Evolutionary conservation across 2,797 vertebrate genomes (phyloP), one percentile per base, ranked within the genome.

Genomic region (Sternotherus odoratus): DNA sequence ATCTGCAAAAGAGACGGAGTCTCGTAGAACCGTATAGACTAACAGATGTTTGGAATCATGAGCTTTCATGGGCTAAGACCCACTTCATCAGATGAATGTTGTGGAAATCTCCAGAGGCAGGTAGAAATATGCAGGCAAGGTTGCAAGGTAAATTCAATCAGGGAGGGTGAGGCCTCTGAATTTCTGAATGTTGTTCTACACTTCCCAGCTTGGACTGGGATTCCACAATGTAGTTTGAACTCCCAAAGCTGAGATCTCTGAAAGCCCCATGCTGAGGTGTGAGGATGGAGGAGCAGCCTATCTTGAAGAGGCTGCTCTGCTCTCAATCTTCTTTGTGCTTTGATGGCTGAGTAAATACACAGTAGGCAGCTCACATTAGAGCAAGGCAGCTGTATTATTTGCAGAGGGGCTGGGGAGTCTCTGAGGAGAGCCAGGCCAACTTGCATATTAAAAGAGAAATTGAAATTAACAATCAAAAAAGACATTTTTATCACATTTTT

Each of bases 401-500:
- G 93, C 95, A 84, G 96, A 82, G 97, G 90, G 86, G 77, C 92
- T 30, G 0, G 82, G 91, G 92, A 53, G 53, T 28, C 97, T 90
- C 94, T 1, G 60, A 80, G 96, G 90, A 95, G 77, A 69, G 87
- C 88, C 5, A 1, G 89, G 36, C 2, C 93, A 2, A 11, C 95
- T 86, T 77, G 87, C 96, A 88, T 95, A 93, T 96, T 96, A 96
- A 97, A 95, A 30, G 80, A 89, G 95, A 91, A 96, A 85, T 13
- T 81, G 95, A 97, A 94, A 92, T 98, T 97, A 97, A 97, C 95
- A 83, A 96, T 92, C 88, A 87, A 97, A 96, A 98, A 97, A 88
- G 92, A 95, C 96, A 23, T 96, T 97, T 98, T 97, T 94, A 95
- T 94, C 96, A 96, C 81, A 2, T 60, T 96, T 97, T 98, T 98